These are phyloP conservation scores for Deilephila elpenor DNA, from an alignment of 2,888 invertebrate genomes.

Conservation along the genomic window DNA sequence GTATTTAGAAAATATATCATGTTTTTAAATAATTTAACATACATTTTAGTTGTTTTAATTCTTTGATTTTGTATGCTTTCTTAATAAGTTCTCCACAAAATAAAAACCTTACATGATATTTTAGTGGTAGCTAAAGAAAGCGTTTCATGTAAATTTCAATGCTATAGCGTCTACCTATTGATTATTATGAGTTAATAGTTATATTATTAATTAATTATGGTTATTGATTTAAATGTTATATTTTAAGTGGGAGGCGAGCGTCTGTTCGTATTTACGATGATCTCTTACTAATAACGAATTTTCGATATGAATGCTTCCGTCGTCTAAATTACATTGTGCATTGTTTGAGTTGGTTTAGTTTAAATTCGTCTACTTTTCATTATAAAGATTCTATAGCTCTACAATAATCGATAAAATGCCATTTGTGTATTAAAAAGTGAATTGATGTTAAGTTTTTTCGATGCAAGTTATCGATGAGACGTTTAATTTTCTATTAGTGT, in stretches of 20 bases:
- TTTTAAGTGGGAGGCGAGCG: slow-evolving; percentile 45
- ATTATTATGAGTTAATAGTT: slow-evolving; percentile 23
- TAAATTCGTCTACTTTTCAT: neutral
- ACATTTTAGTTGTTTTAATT: too few relatives aligned
- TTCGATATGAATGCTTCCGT: slow-evolving; percentile 9
- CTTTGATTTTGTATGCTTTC: too few relatives aligned
- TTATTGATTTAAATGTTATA: slow-evolving; percentile 43
- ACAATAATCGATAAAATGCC: slow-evolving; percentile 3
- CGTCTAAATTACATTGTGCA: neutral
- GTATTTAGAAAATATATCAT: too few relatives aligned
- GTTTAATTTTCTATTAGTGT: neutral
- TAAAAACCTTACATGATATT: too few relatives aligned
- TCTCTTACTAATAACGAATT: slow-evolving; percentile 61
- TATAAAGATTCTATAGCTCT: neutral
- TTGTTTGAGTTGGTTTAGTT: neutral
- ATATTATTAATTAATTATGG: slow-evolving; percentile 34
- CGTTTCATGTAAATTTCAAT: slow-evolving; percentile 11
- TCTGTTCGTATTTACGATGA: slow-evolving; percentile 48
- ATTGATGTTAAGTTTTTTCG: slow-evolving; percentile 19
- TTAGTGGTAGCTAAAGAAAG: neutral
- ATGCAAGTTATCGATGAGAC: slow-evolving; percentile 10
- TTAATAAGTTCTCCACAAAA: too few relatives aligned
- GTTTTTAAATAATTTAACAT: too few relatives aligned
- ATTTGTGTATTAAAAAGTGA: neutral
- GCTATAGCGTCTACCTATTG: neutral